phyloP scores from a whole-genome alignment of 2,113 vertebrate genomes.

The Oryzias javanicus region DNA sequence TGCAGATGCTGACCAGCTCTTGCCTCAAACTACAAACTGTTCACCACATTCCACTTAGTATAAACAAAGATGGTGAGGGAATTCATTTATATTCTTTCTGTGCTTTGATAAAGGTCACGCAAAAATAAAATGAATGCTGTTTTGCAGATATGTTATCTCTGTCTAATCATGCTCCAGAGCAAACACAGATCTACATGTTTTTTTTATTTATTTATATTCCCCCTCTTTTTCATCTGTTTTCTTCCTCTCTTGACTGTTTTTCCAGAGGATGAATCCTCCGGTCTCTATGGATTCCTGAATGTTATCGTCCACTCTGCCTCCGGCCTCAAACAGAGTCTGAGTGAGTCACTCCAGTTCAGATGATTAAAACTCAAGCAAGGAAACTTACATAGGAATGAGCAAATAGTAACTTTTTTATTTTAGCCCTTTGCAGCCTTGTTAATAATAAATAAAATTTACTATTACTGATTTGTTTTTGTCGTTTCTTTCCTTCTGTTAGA shows the following conservation, averaged over 20 bases:
- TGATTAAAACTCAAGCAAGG: slow-evolving; percentile 14
- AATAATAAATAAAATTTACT: background rate
- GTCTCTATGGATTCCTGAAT: slow-evolving; percentile 94
- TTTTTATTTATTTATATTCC: slow-evolving; percentile 28
- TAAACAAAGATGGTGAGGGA: slow-evolving; percentile 90
- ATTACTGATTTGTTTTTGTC: background rate
- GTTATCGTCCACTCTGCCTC: slow-evolving; percentile 97
- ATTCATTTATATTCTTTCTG: background rate
- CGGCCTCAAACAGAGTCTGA: slow-evolving; percentile 95
- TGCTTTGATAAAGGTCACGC: too few species aligned
- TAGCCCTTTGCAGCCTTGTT: background rate
- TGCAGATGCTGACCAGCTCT: slow-evolving; percentile 96
- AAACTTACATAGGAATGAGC: slow-evolving; percentile 2
- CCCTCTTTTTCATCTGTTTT: slow-evolving; percentile 1
- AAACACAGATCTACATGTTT: slow-evolving; percentile 44
- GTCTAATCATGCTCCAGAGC: slow-evolving; percentile 41
- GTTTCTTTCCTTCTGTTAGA: slow-evolving; percentile 67
- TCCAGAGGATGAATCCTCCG: slow-evolving; percentile 92
- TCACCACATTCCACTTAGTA: slow-evolving; percentile 91
- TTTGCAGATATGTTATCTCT: slow-evolving; percentile 1
- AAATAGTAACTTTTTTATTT: slow-evolving; percentile 8
- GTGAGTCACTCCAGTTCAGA: slow-evolving; percentile 77
- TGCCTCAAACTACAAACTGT: slow-evolving; percentile 97
- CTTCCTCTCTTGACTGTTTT: slow-evolving; percentile 47
- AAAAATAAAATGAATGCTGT: too few species aligned